Base-by-base conservation (phyloP, 2,888 invertebrate species). In the Eurytoma californica region DNA sequence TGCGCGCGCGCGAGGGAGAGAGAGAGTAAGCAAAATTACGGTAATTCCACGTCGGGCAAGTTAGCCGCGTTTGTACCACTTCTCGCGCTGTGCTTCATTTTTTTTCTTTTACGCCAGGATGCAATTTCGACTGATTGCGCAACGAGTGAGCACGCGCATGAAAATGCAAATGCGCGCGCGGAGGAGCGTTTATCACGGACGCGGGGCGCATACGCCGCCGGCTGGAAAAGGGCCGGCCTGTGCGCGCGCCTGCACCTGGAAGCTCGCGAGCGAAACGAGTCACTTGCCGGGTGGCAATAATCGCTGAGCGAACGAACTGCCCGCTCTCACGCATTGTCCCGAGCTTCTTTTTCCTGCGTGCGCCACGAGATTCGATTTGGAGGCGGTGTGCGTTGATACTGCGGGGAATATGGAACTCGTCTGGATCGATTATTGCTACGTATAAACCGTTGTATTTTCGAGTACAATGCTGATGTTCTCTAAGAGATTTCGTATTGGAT, bases 201-300 rank as follows among this genome's bases (percentile, higher is more conserved):
- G 24, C 24, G 24, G 24, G 24, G 24, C 39, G 39, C 39, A 39
- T 39, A 9, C 39, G 39, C 39, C 39, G 39, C 9, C 39, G 39
- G 47, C 63, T 63, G n/a, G 63, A 39, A 18, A 39, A 39, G 39
- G 39, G 39, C 39, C 39, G 39, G 66, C 51, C 78, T 74, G 30
- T 24, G 20, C 24, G 58, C 20, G 58, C 28, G n/a, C 30, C 81
- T 83, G 84, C 84, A 85, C 84, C 82, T 82, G 77, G 79, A 79
- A 78, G 79, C 77, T 63, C 63, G 24, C 39, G 66, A 74, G 72
- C 53, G 60, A 53, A 61, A 67, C 53, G 49, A 67, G 55, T 30
- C 67, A 81, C 77, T 76, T 53, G 80, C 79, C 72, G 81, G 82
- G 72, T 77, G 80, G 79, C 72, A 63, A 78, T 77, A 81, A 81